A percentile compares a stretch with the other conserved stretches of the same genome.
phyloP scores from a whole-genome alignment of 2,797 vertebrate genomes.

The Poeciliopsis infans region DNA sequence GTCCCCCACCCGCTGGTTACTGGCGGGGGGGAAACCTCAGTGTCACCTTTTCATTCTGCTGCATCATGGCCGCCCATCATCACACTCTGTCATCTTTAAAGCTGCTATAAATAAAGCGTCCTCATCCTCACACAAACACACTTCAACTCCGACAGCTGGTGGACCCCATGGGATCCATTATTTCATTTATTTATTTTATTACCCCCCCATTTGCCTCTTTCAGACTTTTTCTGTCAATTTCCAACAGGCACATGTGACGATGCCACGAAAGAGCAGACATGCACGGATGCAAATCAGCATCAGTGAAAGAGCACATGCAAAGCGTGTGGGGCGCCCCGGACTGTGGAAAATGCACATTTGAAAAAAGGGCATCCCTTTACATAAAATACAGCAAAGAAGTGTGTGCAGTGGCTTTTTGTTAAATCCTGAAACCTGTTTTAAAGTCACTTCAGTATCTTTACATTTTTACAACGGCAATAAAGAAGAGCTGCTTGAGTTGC shows the following conservation, averaged over 20 bases:
- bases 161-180: conserved; percentile 29
- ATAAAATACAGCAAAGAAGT: not conserved
- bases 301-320: conserved; percentile 41
- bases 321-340: conserved; percentile 2
- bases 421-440: not conserved
- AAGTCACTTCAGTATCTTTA: not conserved
- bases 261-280: not conserved
- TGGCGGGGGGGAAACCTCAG: conserved; percentile 35
- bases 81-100: conserved; percentile 47
- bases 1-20: conserved; percentile 36
- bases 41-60: conserved; percentile 42
- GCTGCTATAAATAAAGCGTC: conserved; percentile 61
- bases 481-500: not conserved
- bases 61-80: conserved; percentile 37
- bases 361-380: conserved; percentile 10
- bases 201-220: conserved; percentile 21
- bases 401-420: too few relatives aligned
- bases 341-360: not conserved
- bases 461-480: not conserved
- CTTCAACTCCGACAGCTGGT: conserved; percentile 26
- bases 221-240: conserved; percentile 11
- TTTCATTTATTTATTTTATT: not conserved
- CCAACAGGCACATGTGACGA: conserved; percentile 12
- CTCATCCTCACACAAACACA: conserved; percentile 13
- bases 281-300: conserved; percentile 37